These are phyloP conservation scores for Rhabdomys dilectus DNA, from an alignment of 2,113 vertebrate genomes.

Conservation along the genomic window DNA sequence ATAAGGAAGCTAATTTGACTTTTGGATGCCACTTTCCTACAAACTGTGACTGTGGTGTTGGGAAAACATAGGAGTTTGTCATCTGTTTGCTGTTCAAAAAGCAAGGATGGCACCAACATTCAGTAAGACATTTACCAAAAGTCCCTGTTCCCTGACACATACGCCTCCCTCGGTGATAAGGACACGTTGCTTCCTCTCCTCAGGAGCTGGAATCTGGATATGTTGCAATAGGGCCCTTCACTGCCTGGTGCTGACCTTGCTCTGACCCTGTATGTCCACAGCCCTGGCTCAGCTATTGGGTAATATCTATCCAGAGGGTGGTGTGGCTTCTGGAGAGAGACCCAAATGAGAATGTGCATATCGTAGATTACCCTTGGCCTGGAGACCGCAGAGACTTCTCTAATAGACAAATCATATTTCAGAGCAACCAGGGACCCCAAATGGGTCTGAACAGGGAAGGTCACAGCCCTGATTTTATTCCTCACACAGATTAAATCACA, in stretches of 20 bases:
- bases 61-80: background rate
- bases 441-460: background rate
- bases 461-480: background rate
- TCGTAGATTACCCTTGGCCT: background rate
- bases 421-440: background rate
- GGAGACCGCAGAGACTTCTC: background rate
- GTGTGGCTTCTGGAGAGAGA: background rate
- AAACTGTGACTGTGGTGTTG: no score
- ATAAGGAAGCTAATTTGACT: background rate
- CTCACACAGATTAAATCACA: background rate
- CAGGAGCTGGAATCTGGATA: background rate
- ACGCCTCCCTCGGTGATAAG: background rate
- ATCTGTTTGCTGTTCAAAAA: conserved; percentile 19
- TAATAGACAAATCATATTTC: background rate
- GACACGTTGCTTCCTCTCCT: background rate
- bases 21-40: background rate
- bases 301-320: background rate
- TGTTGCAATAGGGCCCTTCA: background rate
- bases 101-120: background rate
- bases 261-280: background rate
- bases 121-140: background rate
- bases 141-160: background rate
- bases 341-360: background rate
- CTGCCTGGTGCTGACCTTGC: background rate
- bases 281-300: background rate